Evolutionary conservation across 2,797 vertebrate genomes (phyloP).

Genomic region (Melanotaenia boesemani): DNA sequence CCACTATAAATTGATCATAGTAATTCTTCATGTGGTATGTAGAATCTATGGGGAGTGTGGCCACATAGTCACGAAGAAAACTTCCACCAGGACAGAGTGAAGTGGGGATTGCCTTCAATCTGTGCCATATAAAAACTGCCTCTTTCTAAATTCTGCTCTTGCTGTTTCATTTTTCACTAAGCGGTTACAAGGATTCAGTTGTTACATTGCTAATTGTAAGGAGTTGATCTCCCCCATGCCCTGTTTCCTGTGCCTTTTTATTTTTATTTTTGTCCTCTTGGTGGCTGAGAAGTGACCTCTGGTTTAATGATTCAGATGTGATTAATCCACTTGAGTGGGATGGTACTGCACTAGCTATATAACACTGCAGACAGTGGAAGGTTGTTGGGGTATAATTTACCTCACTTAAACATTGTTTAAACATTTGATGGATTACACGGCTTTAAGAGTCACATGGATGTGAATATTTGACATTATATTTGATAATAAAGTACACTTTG

Average conservation of each 20-base stretch:
- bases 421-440: slow-evolving; percentile 3
- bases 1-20: slow-evolving; percentile 68
- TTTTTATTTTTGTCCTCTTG: slow-evolving; percentile 29
- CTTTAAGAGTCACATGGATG: slow-evolving; percentile 28
- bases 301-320: slow-evolving; percentile 78
- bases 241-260: slow-evolving; percentile 44
- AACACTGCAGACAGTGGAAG: slow-evolving; percentile 50
- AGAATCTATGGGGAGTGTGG: slow-evolving; percentile 37
- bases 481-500: slow-evolving; percentile 36
- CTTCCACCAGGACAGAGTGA: slow-evolving; percentile 25
- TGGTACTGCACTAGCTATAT: slow-evolving; percentile 48
- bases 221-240: slow-evolving; percentile 58
- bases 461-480: slow-evolving; percentile 13
- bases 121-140: slow-evolving; percentile 52
- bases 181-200: slow-evolving; percentile 49
- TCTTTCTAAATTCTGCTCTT: slow-evolving; percentile 37
- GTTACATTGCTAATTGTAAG: slow-evolving; percentile 64
- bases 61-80: slow-evolving; percentile 55
- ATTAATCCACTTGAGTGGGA: slow-evolving; percentile 77
- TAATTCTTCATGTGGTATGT: slow-evolving; percentile 68
- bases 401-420: background rate
- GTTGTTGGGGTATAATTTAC: slow-evolving; percentile 35
- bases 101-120: slow-evolving; percentile 43
- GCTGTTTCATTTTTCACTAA: slow-evolving; percentile 20
- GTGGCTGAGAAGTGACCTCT: slow-evolving; percentile 75